These are phyloP conservation scores for Chrysogorgia sp. DNA, from an alignment of 92 coral and sea anemone species.

Conservation along the genomic window DNA sequence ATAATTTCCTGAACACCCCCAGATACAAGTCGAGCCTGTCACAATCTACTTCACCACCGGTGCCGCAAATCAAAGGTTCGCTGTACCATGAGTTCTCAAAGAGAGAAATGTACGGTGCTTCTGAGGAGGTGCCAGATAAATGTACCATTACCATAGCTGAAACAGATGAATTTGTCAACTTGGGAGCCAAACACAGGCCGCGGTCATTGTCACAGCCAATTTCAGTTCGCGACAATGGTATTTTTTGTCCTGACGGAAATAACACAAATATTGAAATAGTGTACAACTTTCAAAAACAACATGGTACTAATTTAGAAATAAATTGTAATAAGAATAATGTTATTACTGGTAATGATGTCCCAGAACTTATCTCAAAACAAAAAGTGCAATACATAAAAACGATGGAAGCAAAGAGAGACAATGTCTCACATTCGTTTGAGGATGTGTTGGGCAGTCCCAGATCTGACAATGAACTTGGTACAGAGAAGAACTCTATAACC, in stretches of 20 bases:
- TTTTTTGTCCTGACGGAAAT: neutral
- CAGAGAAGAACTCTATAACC: slow-evolving; percentile 2
- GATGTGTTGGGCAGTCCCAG: neutral
- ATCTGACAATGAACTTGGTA: neutral
- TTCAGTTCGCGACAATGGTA: neutral
- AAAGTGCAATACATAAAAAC: neutral
- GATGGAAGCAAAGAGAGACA: neutral
- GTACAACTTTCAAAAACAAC: neutral
- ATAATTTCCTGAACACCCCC: neutral
- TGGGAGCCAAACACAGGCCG: slow-evolving; percentile 20
- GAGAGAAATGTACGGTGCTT: slow-evolving; percentile 72
- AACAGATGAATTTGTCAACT: neutral
- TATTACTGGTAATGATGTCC: neutral
- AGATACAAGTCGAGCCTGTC: neutral
- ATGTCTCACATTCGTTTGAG: neutral
- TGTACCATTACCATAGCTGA: slow-evolving; percentile 37
- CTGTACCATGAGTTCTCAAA: slow-evolving; percentile 86
- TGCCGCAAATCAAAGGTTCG: slow-evolving; percentile 87
- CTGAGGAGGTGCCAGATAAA: slow-evolving; percentile 55
- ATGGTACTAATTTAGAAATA: neutral
- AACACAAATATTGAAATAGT: neutral
- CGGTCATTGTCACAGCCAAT: slow-evolving; percentile 30
- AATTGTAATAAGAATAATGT: neutral
- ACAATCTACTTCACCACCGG: slow-evolving; percentile 49
- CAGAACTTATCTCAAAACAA: neutral